A percentile compares a stretch with the other conserved stretches of the same genome.
phyloP scores from a whole-genome alignment of 37 sponge, comb jelly and placozoan genomes.

The Halisarca cf. caerulea region DNA sequence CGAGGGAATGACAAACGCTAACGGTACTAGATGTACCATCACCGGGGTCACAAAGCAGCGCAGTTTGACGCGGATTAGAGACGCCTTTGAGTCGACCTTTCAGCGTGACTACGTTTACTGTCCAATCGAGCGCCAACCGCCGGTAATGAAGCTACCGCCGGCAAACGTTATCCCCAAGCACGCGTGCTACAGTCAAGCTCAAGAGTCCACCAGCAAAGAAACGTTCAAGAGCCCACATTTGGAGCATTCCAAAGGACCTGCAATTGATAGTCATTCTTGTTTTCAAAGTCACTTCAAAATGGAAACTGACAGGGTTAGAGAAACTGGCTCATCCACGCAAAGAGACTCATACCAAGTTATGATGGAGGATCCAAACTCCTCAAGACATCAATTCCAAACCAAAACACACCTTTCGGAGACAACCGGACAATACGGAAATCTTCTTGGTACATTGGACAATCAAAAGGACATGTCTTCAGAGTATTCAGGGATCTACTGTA shows the following conservation, averaged over 20 bases:
- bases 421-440: background rate
- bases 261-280: background rate
- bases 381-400: background rate
- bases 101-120: slow-evolving; percentile 7
- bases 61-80: slow-evolving; percentile 1
- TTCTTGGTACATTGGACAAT: slow-evolving; percentile 2
- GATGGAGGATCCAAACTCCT: background rate
- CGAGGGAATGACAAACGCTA: too few relatives aligned
- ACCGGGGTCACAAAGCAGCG: background rate
- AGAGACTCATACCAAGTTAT: background rate
- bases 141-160: background rate
- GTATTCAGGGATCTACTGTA: background rate
- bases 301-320: background rate
- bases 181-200: slow-evolving; percentile 7
- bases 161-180: slow-evolving; percentile 10
- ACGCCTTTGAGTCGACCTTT: slow-evolving; percentile 21
- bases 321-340: background rate
- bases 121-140: background rate
- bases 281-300: slow-evolving; percentile 22
- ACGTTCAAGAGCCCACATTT: background rate
- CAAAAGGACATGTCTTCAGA: background rate
- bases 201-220: slow-evolving; percentile 15
- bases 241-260: too few relatives aligned
- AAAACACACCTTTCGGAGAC: slow-evolving; percentile 3
- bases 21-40: background rate